Percentiles rank a stretch among this genome's conserved stretches.
These are phyloP conservation scores for Lemur catta DNA, from an alignment of 2,797 vertebrate species.

Conservation along the genomic window DNA sequence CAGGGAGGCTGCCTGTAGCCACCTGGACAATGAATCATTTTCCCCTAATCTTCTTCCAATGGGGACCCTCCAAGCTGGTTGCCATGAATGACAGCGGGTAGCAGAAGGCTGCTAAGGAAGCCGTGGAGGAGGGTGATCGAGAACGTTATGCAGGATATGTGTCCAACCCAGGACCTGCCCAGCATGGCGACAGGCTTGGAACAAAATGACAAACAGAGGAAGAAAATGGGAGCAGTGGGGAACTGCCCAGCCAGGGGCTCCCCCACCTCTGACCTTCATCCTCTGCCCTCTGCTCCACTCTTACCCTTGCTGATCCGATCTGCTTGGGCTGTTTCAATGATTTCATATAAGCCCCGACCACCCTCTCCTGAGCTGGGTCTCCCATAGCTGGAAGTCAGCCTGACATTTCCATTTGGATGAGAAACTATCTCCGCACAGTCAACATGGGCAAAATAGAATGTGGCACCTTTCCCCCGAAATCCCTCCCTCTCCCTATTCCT, in stretches of 20 bases:
- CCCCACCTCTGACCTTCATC: neutral
- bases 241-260: neutral
- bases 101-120: neutral
- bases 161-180: neutral
- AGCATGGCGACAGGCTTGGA: neutral
- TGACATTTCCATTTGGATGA: fast-evolving
- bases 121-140: fast-evolving
- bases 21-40: neutral
- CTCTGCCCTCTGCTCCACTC: neutral
- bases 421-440: fast-evolving
- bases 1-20: neutral
- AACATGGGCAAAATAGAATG: neutral
- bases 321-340: neutral
- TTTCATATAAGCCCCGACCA: neutral
- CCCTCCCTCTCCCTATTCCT: neutral
- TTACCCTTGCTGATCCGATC: neutral
- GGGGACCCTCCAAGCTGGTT: neutral
- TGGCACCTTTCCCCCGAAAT: fast-evolving
- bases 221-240: neutral
- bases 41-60: neutral
- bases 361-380: neutral
- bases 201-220: neutral
- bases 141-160: neutral
- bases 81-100: neutral
- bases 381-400: neutral